Base-by-base conservation (phyloP, 2,797 vertebrate genomes). In the Fratercula arctica region DNA sequence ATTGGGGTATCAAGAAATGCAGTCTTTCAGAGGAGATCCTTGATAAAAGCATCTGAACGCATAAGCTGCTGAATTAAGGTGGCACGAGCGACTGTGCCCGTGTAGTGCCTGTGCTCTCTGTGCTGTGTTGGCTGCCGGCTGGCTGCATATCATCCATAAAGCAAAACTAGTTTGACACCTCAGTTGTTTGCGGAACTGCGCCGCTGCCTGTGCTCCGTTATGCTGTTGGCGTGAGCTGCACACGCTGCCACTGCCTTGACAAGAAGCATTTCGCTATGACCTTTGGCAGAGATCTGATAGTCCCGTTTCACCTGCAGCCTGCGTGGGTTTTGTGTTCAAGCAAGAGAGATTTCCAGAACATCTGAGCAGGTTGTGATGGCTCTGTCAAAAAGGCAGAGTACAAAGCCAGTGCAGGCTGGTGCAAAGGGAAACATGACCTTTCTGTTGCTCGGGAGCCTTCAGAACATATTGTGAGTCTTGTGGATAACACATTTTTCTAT, bases 111-210 rank as follows among this genome's bases (percentile, higher is more conserved):
- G 51, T 14, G 68, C 1, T 23, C 3, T 0, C 2, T 17, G 0
- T 9, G 33, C 17, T 10, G 48, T 3, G 17, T 13, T 29, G 53
- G 6, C 74, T 37, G 46, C 37, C 2, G 0, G n/a, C 28, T 74
- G 39, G 28, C 33, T 9, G 66, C 10, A 3, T 35, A 1, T 10
- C 3, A 1, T 6, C 11, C 16, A 0, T 0, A 0, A 46, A 54
- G 16, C 70, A 41, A 16, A 25, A 33, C 61, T 6, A 1, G 4
- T 3, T 3, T 41, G 25, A 28, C n/a, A 51, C 5, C 46, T 13
- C 0, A 0, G 16, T 15, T 25, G 46, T 9, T 23, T 12, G 41
- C 26, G 43, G 33, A 46, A 5, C 73, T 1, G 7, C 2, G 1
- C 43, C 11, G 0, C 67, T 16, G 45, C 9, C 43, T 1, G 25